Percentiles rank a stretch among this genome's conserved stretches.
phyloP scores from a whole-genome alignment of 1,140 invertebrate species.

The Pogonomyrmex barbatus region DNA sequence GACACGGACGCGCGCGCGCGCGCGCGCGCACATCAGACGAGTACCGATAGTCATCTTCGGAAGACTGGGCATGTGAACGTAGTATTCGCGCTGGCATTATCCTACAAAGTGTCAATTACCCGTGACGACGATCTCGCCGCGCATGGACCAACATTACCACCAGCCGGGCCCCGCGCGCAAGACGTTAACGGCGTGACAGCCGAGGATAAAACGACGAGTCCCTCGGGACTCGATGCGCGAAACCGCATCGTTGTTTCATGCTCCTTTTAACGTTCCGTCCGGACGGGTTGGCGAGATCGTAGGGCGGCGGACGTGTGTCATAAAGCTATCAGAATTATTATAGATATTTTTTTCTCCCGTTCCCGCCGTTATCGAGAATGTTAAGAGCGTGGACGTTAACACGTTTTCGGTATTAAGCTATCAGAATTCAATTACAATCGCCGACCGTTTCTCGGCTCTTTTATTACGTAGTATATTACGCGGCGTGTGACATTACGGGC shows the following conservation, averaged over 20 bases:
- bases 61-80: slow-evolving; percentile 38
- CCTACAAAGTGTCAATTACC: slow-evolving; percentile 76
- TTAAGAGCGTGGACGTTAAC: slow-evolving; percentile 8
- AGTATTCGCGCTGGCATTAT: slow-evolving; percentile 65
- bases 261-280: background rate
- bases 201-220: slow-evolving; percentile 52
- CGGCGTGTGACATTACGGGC: slow-evolving; percentile 36
- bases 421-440: slow-evolving; percentile 69
- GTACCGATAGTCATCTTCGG: slow-evolving; percentile 63
- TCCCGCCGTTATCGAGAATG: background rate
- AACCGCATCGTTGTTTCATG: slow-evolving; percentile 39
- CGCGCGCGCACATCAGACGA: background rate
- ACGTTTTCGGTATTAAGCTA: slow-evolving; percentile 50
- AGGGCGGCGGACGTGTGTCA: background rate
- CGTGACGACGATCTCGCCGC: slow-evolving; percentile 67
- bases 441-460: slow-evolving; percentile 32
- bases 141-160: slow-evolving; percentile 57
- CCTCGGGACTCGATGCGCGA: slow-evolving; percentile 32
- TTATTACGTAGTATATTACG: slow-evolving; percentile 47
- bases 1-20: background rate
- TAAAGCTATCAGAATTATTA: slow-evolving; percentile 60
- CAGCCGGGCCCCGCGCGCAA: slow-evolving; percentile 12
- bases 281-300: background rate
- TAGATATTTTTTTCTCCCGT: slow-evolving; percentile 50
- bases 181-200: slow-evolving; percentile 54